Evolutionary conservation across 2,797 vertebrate genomes (phyloP), one percentile per base, ranked within the genome.

Genomic region (Sitta carolinensis): DNA sequence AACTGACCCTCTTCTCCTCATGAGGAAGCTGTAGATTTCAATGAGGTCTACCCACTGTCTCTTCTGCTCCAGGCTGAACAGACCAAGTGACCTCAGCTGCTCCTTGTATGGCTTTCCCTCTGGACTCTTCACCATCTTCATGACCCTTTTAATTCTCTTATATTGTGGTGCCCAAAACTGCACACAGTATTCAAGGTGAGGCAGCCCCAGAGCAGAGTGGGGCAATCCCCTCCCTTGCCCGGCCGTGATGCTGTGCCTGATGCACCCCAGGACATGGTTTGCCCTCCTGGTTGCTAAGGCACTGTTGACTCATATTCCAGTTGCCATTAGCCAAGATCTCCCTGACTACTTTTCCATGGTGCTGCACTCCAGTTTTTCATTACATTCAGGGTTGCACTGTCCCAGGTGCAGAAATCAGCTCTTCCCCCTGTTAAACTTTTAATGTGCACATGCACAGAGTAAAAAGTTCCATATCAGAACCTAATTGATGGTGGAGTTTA

Each of bases 201-300:
- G 50, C 30, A 11, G 2, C 13, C 10, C 9, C 3, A 3, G 32
- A 1, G 15, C 7, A 29, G 27, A 48, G 34, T 0, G 0, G 50
- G 17, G 55, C 32, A 51, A 7, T 87, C 38, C 13, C 6, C n/a
- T 64, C 29, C 27, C 23, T 51, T 8, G 2, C 21, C 19, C 0
- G 0, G 7, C 22, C 57, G 32, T 0, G 0, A 29, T 50, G 27
- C 19, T 64, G 52, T 20, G 16, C 45, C 36, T 57, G 43, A 23
- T 36, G 18, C 10, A 1, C 16, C 10, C 15, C 36, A 43, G 51
- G 9, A 51, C 43, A 38, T 0, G 1, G 1, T 16, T 50, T 17
- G 5, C 32, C 10, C 11, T 55, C 17, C 50, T 43, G 34, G 8
- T 5, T 32, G 15, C 10, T 6, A 8, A 32, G 64, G 4, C 36